Evolutionary conservation across 1,140 invertebrate genomes (phyloP).

Genomic region (Latrodectus geometricus): DNA sequence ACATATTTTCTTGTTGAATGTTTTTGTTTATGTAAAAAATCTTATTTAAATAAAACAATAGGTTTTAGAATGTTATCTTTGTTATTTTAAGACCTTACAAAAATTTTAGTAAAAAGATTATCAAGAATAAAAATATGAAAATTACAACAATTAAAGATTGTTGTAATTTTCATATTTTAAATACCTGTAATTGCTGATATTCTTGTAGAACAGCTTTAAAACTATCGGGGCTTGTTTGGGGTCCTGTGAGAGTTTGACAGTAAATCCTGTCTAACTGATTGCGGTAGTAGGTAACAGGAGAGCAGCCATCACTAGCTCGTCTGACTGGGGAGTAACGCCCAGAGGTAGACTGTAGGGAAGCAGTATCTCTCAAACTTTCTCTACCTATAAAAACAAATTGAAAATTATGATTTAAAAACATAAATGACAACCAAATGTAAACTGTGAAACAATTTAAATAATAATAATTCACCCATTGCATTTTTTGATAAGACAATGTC

Average conservation of each 20-base stretch:
- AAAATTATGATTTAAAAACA: background rate
- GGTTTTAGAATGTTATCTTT: too few species aligned
- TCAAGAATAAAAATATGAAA: too few species aligned
- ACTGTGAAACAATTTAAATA: background rate
- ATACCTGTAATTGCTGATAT: constrained; percentile 71
- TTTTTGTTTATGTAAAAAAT: too few species aligned
- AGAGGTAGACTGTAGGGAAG: constrained; percentile 71
- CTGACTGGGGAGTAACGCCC: constrained; percentile 87
- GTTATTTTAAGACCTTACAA: too few species aligned
- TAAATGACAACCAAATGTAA: background rate
- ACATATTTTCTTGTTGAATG: too few species aligned
- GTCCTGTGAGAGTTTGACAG: constrained; percentile 73
- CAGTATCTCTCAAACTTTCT: constrained; percentile 73
- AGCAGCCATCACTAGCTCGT: constrained; percentile 84
- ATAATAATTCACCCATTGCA: too few species aligned
- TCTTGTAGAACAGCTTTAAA: constrained; percentile 71
- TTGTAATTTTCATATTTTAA: too few species aligned
- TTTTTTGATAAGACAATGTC: too few species aligned
- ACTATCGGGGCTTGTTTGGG: constrained; percentile 63
- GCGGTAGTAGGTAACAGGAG: constrained; percentile 73
- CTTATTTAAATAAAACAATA: too few species aligned
- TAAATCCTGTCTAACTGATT: constrained; percentile 70
- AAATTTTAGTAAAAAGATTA: too few species aligned
- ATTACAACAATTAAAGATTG: too few species aligned
- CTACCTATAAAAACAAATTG: constrained; percentile 67